Evolutionary conservation across 1,140 invertebrate genomes (phyloP), one percentile per base, ranked within the genome.

Genomic region (Adoxophyes honmai): DNA sequence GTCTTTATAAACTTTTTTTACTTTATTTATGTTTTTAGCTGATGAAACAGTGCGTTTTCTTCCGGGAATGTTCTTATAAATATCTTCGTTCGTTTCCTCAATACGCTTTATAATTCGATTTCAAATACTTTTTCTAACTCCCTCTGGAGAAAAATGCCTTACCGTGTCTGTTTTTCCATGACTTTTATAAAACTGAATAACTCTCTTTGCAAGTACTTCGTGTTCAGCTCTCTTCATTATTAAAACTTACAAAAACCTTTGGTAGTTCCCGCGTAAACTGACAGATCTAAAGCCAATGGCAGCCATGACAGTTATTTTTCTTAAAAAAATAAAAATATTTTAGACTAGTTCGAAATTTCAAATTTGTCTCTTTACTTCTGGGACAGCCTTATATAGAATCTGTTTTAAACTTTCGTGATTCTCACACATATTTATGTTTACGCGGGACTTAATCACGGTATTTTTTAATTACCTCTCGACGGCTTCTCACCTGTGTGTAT

Each of bases 321-420:
- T 36, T 36, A 28, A 28, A 28, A 28, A 28, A 28, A 28, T 28
- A 28, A 28, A 28, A 28, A 28, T 36, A 1, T 36, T 10, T 10
- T 36, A 3, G 8, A 10, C 34, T 9, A 36, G 34, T 36, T 10
- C 34, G 8, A 36, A 36, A 11, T 36, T 36, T 36, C 1, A 36
- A 36, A 10, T 36, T 36, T 36, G 34, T 36, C 34, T 36, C 36
- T 38, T 38, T 38, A 38, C 11, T 13, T 38, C 10, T 38, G 36
- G 36, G 21, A 18, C 42, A 44, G 15, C 42, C 42, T n/a, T 44
- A 28, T n/a, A n/a, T n/a, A n/a, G n/a, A n/a, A n/a, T n/a, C n/a
- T n/a, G n/a, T n/a, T n/a, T n/a, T n/a, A n/a, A n/a, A n/a, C n/a
- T n/a, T n/a, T n/a, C n/a, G n/a, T n/a, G n/a, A n/a, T n/a, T n/a